Evolutionary conservation across 2,797 vertebrate genomes (phyloP), one percentile per base, ranked within the genome.

Genomic region (Alouatta caraya): DNA sequence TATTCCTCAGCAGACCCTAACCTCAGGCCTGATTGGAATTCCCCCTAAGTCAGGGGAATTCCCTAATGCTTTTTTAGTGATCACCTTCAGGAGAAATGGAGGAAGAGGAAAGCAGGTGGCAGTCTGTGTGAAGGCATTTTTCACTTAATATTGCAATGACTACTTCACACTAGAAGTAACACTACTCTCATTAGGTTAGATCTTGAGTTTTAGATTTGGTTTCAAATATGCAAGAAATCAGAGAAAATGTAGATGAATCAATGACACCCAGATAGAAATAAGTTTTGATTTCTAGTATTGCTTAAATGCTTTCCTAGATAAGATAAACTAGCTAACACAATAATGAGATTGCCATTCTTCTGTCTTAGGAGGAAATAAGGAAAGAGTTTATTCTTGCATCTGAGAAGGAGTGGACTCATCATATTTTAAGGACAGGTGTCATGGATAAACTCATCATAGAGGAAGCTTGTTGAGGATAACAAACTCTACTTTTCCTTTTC

Each of bases 191-290:
- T 86, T 89, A 82, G n/a, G 70, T 87, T 87, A 90, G 39, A 94
- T 59, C 64, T 13, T 75, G 33, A 89, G 67, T 33, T 82, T 94
- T 84, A 83, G 2, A 80, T 80, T 59, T 96, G 76, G 26, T 67
- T 95, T 81, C 75, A 96, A 91, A 81, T 19, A 88, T 72, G 55
- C 5, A 96, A 91, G 15, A 12, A 91, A 59, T 88, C 55, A 84
- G 90, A 80, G 48, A 94, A 93, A 57, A 42, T 30, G 8, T 72
- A 50, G 12, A 73, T 73, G 33, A 93, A 44, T 85, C 37, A 24
- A 73, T 72, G 44, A 95, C 73, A 93, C 5, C 64, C 12, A 33
- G 44, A 55, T 30, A 81, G n/a, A 84, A 78, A 81, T 21, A 94
- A 42, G 44, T 94, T 97, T 88, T 88, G 59, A 93, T 72, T 84